Evolutionary conservation across 2,113 vertebrate genomes (phyloP), one percentile per base, ranked within the genome.

Genomic region (Eleginops maclovinus): DNA sequence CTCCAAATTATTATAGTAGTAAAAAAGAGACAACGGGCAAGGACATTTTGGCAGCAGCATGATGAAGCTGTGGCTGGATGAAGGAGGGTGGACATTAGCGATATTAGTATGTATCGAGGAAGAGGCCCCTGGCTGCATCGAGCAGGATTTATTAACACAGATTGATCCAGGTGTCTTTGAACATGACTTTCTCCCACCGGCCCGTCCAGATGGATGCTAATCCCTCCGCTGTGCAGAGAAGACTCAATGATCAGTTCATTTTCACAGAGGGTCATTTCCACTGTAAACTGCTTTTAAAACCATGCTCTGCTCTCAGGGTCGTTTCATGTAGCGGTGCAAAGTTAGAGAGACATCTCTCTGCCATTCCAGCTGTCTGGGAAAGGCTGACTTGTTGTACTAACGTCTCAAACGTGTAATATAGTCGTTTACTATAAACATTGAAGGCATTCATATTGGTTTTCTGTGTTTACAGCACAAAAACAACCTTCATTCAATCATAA

Each of bases 81-180:
- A 80, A 70, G 66, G 77, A 66, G 79, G 67, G 49, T 17, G 40
- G 82, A 88, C 74, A 83, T 80, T 83, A 73, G 73, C 49, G 77
- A 74, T 88, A 87, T 93, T 88, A 91, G 89, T 76, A 84, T 87
- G 85, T 88, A 84, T 85, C 10, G 85, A 92, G 87, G 86, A 90
- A 91, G 82, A 85, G 91, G 82, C 64, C 83, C 75, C 84, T 31
- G 69, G 77, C 86, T 77, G 85, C 90, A 93, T 94, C 89, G 76
- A 65, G 56, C 68, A 40, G 86, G 86, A 91, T 92, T 91, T 89
- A 89, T 92, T 88, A 92, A 86, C 81, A 65, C 69, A 80, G 72
- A 92, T 91, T 90, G 89, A 91, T 91, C 82, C 75, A 70, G 71
- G 74, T 86, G 91, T 87, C 91, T 93, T 91, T 93, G 90, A 92